Base-by-base conservation (phyloP, 2,797 vertebrate genomes). In the Siniperca undulata region DNA sequence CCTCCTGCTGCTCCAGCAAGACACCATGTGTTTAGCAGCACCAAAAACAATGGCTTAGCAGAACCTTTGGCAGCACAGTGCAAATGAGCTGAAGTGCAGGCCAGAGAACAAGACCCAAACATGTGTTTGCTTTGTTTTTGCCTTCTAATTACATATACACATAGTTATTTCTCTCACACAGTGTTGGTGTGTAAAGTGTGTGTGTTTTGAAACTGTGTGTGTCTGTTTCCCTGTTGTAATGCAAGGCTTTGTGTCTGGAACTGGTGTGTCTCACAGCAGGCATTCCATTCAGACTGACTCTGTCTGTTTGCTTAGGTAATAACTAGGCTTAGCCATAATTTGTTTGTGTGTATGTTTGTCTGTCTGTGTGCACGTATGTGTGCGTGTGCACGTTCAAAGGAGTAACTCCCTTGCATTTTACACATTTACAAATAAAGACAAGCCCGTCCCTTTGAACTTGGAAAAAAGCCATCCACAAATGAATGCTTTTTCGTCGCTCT, bases 111-210 rank as follows among this genome's bases (percentile, higher is more conserved):
- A 91, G 88, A 82, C 79, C 81, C 88, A 90, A 95, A 92, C 93
- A 95, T 94, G 89, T 93, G 91, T 93, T 94, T 83, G 86, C 85
- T 86, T 92, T 93, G 88, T 94, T 94, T 88, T 89, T 87, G 86
- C 90, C 91, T 93, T 94, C 87, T 95, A 95, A 95, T 94, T 94
- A 93, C 85, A 91, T 87, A 91, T 91, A 90, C 90, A 93, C 93
- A 84, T 92, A 88, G 92, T 91, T 92, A 91, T 94, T 94, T 87
- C 46, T 91, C 76, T 85, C 64, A 80, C 83, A 77, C 74, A 14
- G 61, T 82, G 81, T 70, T 70, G 64, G 48, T 60, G 72, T 90
- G 71, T 84, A 50, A 82, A 62, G 66, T 83, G 72, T 66, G 81
- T 85, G 72, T 8, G 60, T 64, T 81, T 80, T 1, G 55, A 70